phyloP scores from a whole-genome alignment of 2,113 vertebrate species.

The Mastomys coucha region DNA sequence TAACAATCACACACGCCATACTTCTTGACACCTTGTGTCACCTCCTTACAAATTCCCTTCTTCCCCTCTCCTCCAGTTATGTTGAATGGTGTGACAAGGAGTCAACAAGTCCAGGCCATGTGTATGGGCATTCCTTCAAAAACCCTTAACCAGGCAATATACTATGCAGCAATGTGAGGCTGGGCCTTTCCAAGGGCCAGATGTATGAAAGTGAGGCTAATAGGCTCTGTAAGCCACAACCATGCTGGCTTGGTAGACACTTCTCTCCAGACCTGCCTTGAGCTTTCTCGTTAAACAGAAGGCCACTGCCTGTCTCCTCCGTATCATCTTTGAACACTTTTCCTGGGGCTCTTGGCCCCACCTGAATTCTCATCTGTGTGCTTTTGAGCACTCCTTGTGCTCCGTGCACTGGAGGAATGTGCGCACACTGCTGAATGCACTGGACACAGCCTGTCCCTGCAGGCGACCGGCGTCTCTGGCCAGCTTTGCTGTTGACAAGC shows the following conservation, averaged over 20 bases:
- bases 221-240: not conserved
- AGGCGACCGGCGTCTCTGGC: not conserved
- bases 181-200: slow-evolving; percentile 45
- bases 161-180: not conserved
- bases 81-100: not conserved
- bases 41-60: not conserved
- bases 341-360: not conserved
- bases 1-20: not conserved
- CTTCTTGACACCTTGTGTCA: not conserved
- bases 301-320: slow-evolving; percentile 53
- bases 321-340: slow-evolving; percentile 39
- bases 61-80: not conserved
- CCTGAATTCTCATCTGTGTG: slow-evolving; percentile 35
- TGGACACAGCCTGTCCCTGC: not conserved
- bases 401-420: not conserved
- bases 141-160: not conserved
- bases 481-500: not conserved
- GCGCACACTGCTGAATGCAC: rapidly evolving
- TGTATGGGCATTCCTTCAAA: not conserved
- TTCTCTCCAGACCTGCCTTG: slow-evolving; percentile 62
- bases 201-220: slow-evolving; percentile 55
- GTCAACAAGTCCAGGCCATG: not conserved
- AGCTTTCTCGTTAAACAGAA: slow-evolving; percentile 66
- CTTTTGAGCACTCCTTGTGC: not conserved
- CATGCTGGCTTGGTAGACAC: slow-evolving; percentile 48